Percentiles rank a stretch among this genome's conserved stretches.
phyloP scores from a whole-genome alignment of 92 coral and sea anemone genomes.

The Epizoanthus illoricatus region DNA sequence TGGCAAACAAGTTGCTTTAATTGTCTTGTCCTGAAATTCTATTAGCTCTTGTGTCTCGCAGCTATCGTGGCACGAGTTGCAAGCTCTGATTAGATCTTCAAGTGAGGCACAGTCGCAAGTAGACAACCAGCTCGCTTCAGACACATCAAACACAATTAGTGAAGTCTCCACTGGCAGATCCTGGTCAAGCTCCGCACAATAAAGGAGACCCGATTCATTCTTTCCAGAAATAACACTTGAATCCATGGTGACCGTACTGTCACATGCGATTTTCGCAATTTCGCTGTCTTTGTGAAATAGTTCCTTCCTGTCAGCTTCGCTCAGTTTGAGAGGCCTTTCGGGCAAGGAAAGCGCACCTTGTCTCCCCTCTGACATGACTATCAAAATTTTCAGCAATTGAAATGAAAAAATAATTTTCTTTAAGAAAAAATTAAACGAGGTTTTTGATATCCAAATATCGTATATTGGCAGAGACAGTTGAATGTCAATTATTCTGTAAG shows the following conservation, averaged over 20 bases:
- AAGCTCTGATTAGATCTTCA: conserved; percentile 18
- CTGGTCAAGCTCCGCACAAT: neutral
- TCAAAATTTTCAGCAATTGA: neutral
- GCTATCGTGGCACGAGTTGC: conserved; percentile 1
- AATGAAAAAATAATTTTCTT: neutral
- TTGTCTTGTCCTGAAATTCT: conserved; percentile 6
- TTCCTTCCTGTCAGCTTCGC: neutral
- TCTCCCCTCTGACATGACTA: neutral
- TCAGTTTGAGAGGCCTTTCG: conserved; percentile 11
- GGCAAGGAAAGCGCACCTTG: conserved; percentile 1
- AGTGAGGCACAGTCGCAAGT: conserved; percentile 16
- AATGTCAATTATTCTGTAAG: conserved; percentile 3
- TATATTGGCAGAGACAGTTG: neutral
- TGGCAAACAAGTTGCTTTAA: neutral
- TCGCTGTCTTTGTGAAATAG: neutral
- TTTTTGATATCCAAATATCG: neutral
- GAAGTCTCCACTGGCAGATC: neutral
- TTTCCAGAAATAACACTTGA: conserved; percentile 1
- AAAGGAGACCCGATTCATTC: neutral
- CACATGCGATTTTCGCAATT: neutral
- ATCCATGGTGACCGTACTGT: conserved; percentile 27
- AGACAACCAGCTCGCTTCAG: conserved; percentile 23
- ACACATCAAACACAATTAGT: conserved; percentile 21
- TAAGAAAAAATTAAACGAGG: neutral
- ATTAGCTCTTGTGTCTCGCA: conserved; percentile 10